These are phyloP conservation scores for Panorpa germanica DNA, from an alignment of 2,888 invertebrate species.

Conservation along the genomic window DNA sequence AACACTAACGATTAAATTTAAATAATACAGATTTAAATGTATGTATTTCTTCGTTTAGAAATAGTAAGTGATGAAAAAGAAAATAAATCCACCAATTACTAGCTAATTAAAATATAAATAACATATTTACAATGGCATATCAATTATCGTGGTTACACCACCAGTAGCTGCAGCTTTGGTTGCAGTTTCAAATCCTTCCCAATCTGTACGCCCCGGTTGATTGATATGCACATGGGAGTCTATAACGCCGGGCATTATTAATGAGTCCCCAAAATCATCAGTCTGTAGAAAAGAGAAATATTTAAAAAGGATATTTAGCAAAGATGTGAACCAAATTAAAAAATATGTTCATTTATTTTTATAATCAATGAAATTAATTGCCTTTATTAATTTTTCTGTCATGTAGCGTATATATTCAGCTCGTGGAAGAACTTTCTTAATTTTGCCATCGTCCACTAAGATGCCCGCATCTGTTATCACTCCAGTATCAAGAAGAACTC, in stretches of 20 bases:
- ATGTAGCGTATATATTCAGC: constrained; percentile 27
- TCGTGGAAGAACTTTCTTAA: constrained; percentile 30
- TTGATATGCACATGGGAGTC: constrained; percentile 58
- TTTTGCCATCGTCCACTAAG: constrained; percentile 37
- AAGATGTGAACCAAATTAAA: constrained; percentile 3
- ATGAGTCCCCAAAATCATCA: constrained; percentile 27
- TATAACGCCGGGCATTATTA: constrained; percentile 47
- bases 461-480: constrained; percentile 37
- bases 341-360: constrained; percentile 6
- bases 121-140: constrained; percentile 44
- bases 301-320: too few species aligned
- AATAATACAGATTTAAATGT: constrained; percentile 7
- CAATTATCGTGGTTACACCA: constrained; percentile 50
- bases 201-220: constrained; percentile 49
- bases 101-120: too few species aligned
- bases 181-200: constrained; percentile 53
- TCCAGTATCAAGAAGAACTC: constrained; percentile 30
- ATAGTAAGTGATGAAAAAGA: constrained; percentile 6
- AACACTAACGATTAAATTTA: constrained; percentile 3
- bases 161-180: constrained; percentile 53
- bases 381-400: constrained; percentile 31
- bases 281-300: constrained; percentile 17
- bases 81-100: constrained; percentile 1
- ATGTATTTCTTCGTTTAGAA: constrained; percentile 5
- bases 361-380: constrained; percentile 16